These are phyloP conservation scores for Xylocopa sonorina DNA, from an alignment of 1,140 invertebrate species.

Conservation along the genomic window DNA sequence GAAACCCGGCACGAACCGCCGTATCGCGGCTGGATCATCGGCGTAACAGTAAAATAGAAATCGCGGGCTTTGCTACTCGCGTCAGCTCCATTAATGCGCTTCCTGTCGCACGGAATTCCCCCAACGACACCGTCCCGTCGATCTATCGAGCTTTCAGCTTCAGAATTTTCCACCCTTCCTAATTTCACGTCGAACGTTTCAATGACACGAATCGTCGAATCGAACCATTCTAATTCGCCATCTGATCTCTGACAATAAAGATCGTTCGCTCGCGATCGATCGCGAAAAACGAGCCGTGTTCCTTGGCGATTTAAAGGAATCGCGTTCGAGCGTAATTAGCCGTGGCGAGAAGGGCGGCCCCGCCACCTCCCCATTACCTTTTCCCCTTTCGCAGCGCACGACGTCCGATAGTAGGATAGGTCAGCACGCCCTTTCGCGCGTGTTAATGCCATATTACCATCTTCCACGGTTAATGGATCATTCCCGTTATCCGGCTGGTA, in stretches of 20 bases:
- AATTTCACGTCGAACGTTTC: too few species aligned
- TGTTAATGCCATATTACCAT: constrained; percentile 66
- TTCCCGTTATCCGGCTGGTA: constrained; percentile 59
- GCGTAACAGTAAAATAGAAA: constrained; percentile 22
- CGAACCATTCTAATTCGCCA: too few species aligned
- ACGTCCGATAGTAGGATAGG: constrained; percentile 63
- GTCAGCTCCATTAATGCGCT: not conserved
- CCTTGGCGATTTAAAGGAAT: constrained; percentile 50
- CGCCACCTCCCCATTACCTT: constrained; percentile 53
- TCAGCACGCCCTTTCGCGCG: constrained; percentile 69
- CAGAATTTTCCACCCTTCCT: not conserved
- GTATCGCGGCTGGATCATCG: constrained; percentile 16
- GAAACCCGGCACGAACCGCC: constrained; percentile 24
- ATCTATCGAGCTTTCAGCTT: too few species aligned
- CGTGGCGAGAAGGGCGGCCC: constrained; percentile 46
- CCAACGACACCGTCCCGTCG: too few species aligned
- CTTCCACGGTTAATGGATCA: constrained; percentile 66
- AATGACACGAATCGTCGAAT: too few species aligned
- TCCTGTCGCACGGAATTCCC: not conserved
- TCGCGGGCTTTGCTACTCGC: not conserved
- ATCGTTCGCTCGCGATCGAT: too few species aligned
- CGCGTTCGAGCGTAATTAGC: constrained; percentile 70
- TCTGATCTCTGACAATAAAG: too few species aligned
- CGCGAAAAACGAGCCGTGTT: too few species aligned
- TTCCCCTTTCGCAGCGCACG: constrained; percentile 55